Evolutionary conservation across 2,113 vertebrate genomes (phyloP).

Genomic region (Mellivora capensis): DNA sequence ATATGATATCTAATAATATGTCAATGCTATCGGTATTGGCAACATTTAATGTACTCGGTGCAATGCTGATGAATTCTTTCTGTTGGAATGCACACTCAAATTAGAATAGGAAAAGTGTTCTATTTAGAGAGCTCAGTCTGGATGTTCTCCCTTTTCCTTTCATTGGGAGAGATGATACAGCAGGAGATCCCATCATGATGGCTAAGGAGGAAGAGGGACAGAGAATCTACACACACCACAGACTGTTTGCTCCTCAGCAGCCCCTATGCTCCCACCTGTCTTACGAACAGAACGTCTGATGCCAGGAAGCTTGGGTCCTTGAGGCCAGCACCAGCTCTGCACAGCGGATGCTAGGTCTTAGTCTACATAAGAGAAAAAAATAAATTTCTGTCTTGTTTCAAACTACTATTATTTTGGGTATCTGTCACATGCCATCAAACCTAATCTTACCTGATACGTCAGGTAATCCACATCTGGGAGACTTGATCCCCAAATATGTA

Average conservation of each 20-base stretch:
- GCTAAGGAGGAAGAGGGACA: neutral
- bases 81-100: neutral
- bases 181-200: neutral
- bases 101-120: neutral
- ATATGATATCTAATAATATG: neutral
- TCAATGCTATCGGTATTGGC: neutral
- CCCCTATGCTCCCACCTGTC: fast-evolving
- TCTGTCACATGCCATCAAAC: neutral
- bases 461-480: neutral
- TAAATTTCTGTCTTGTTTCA: neutral
- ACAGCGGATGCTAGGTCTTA: neutral
- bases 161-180: neutral
- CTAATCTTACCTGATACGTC: neutral
- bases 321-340: neutral
- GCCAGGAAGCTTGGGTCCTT: no score
- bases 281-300: neutral
- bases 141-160: neutral
- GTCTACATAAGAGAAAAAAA: neutral
- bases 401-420: neutral
- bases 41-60: neutral
- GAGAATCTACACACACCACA: fast-evolving
- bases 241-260: neutral
- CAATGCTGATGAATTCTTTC: neutral
- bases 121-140: neutral
- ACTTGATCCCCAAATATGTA: neutral